These are phyloP conservation scores for Trinectes maculatus DNA, from an alignment of 2,113 vertebrate species.

Conservation along the genomic window DNA sequence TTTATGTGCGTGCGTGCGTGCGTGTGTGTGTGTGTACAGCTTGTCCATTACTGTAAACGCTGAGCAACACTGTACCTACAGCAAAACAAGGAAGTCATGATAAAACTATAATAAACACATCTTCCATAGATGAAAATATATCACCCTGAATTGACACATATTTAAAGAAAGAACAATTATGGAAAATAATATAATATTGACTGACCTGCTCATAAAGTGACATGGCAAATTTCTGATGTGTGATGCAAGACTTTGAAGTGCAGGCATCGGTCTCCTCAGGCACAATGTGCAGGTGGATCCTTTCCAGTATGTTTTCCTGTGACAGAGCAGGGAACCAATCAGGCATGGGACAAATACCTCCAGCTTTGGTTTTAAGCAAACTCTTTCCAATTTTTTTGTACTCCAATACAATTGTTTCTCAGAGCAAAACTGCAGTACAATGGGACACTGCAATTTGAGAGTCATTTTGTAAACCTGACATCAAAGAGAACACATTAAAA, in stretches of 20 bases:
- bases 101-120: neutral
- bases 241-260: conserved; percentile 95
- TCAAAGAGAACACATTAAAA: conserved; percentile 20
- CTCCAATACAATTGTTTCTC: neutral
- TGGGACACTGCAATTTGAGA: neutral
- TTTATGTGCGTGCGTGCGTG: neutral
- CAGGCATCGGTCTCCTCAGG: conserved; percentile 92
- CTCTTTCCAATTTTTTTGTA: neutral
- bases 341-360: neutral
- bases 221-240: conserved; percentile 99
- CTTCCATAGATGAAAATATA: neutral
- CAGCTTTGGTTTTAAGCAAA: neutral
- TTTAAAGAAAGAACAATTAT: neutral
- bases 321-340: conserved; percentile 16
- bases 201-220: conserved; percentile 95
- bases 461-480: neutral
- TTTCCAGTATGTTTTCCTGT: conserved; percentile 95
- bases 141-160: neutral
- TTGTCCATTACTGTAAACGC: conserved; percentile 6
- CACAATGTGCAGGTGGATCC: conserved; percentile 95
- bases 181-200: neutral
- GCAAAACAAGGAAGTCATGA: neutral
- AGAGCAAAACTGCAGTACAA: neutral
- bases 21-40: conserved; percentile 11
- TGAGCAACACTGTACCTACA: neutral